Evolutionary conservation across 2,113 vertebrate genomes (phyloP), one percentile per base, ranked within the genome.

Genomic region (Albula glossodonta): DNA sequence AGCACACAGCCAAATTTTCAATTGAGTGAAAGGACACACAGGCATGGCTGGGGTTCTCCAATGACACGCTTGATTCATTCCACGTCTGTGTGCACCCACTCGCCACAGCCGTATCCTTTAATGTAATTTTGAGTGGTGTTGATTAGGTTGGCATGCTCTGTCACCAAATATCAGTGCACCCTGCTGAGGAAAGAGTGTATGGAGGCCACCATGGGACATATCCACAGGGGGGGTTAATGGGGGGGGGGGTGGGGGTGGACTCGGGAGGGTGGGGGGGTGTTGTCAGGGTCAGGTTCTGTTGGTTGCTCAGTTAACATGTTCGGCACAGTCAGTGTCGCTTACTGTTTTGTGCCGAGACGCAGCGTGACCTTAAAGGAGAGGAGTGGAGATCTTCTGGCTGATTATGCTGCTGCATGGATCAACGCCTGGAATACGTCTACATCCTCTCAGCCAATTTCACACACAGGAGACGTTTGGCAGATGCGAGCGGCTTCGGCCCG

Each of bases 381-480:
- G 88, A 92, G 89, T 90, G 89, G 88, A 88, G 93, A 93, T 93
- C 91, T 90, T 93, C 92, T 6, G 93, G 90, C 94, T 96, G 95
- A 94, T 96, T 95, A 95, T 94, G 92, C 93, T 91, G 90, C 88
- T 93, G 93, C 92, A 96, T 95, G 95, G 95, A 96, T 96, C 95
- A 96, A 92, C 90, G 95, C 93, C 91, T 92, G 92, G 95, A 96
- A 96, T 95, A 96, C 94, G 95, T 96, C 95, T 96, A 95, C 95
- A 96, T 96, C 93, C 94, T 94, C 92, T 95, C 95, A 95, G 92
- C 92, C 94, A 95, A 94, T 95, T 95, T 96, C 95, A 95, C 95
- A 96, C 94, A 94, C 91, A 89, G 92, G 91, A 95, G 91, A 92
- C 91, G 92, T 41, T 41, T 90, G 84, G 94, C 91, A 92, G 94